These are phyloP conservation scores for Grammomys surdaster DNA, from an alignment of 2,113 vertebrate species.

Conservation along the genomic window DNA sequence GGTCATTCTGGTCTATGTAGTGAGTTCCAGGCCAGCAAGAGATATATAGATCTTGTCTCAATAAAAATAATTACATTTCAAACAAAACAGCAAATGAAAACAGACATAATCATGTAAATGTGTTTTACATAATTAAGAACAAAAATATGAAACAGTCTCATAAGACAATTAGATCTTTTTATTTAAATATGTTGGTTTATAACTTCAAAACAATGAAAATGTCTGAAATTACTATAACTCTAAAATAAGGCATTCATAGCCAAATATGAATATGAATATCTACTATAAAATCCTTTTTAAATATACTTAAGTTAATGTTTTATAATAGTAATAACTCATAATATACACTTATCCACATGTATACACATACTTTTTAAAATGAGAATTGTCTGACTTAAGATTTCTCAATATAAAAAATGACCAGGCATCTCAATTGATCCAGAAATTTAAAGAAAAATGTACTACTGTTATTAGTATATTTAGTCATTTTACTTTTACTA, in stretches of 20 bases:
- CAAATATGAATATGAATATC: constrained; percentile 34
- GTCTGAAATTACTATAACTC: constrained; percentile 33
- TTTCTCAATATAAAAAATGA: neutral
- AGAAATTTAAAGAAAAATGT: constrained; percentile 33
- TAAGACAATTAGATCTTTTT: neutral
- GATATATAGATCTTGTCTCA: neutral
- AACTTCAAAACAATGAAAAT: constrained; percentile 50
- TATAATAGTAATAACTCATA: constrained; percentile 35
- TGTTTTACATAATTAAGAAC: constrained; percentile 45
- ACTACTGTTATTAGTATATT: neutral
- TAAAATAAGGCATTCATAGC: constrained; percentile 28
- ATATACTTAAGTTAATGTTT: constrained; percentile 38
- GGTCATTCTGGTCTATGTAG: neutral
- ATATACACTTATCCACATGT: neutral
- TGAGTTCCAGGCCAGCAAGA: neutral
- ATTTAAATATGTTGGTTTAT: neutral
- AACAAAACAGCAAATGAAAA: constrained; percentile 50
- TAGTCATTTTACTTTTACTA: constrained; percentile 26
- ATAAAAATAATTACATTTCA: constrained; percentile 59
- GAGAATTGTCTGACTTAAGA: constrained; percentile 27
- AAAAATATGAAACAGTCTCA: constrained; percentile 59
- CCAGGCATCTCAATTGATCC: neutral
- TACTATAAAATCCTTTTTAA: constrained; percentile 26
- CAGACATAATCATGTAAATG: constrained; percentile 59
- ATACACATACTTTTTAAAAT: neutral